These are phyloP conservation scores for Cacatua alba DNA, from an alignment of 2,113 vertebrate species.

Conservation along the genomic window DNA sequence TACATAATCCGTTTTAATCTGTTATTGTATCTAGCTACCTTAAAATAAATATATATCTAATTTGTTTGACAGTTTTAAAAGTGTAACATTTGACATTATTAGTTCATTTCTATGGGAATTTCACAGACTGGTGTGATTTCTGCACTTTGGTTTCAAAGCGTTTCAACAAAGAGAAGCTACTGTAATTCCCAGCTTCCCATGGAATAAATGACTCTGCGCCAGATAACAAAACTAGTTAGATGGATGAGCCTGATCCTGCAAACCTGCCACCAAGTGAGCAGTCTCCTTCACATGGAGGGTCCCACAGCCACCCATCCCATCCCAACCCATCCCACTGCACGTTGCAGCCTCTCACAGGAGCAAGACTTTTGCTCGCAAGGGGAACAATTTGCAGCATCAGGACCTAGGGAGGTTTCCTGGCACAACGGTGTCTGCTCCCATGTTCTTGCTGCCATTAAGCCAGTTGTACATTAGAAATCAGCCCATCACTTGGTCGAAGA, in stretches of 20 bases:
- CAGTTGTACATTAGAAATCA: neutral
- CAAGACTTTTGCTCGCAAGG: neutral
- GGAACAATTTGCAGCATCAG: neutral
- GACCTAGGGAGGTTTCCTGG: neutral
- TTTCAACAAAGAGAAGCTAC: neutral
- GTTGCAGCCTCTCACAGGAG: neutral
- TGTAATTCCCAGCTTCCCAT: neutral
- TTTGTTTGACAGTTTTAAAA: constrained; percentile 1
- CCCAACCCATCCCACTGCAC: neutral
- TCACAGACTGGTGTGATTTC: neutral
- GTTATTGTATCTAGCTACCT: neutral
- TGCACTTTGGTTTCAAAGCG: neutral
- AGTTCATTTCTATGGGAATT: constrained; percentile 1
- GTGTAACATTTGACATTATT: neutral
- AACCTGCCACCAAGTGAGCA: neutral
- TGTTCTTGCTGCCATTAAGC: neutral
- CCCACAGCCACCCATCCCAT: neutral
- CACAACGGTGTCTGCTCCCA: neutral
- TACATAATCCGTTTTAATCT: neutral
- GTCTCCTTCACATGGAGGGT: neutral
- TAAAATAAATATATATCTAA: constrained; percentile 32
- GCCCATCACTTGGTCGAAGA: neutral
- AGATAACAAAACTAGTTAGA: neutral
- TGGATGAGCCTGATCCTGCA: neutral
- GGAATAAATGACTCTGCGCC: neutral